phyloP scores from a whole-genome alignment of 2,797 vertebrate genomes.

The Serranus cabrilla region DNA sequence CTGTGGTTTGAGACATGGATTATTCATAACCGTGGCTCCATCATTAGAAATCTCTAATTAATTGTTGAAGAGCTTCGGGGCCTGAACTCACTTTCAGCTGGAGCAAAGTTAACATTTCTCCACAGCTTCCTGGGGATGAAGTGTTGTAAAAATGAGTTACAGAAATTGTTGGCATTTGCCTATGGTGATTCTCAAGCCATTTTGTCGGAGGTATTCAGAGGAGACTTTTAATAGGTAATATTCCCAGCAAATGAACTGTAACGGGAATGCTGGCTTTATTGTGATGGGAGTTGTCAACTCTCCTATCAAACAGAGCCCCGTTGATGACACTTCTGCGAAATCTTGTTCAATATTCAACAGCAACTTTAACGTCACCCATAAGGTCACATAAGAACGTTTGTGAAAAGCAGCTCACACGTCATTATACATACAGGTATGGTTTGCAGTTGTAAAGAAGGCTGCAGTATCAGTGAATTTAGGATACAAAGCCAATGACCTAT shows the following conservation, averaged over 20 bases:
- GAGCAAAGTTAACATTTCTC: slow-evolving; percentile 55
- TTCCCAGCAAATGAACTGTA: background rate
- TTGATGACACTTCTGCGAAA: slow-evolving; percentile 2
- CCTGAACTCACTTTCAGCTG: slow-evolving; percentile 57
- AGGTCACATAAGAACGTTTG: too few species aligned
- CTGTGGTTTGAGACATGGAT: slow-evolving; percentile 63
- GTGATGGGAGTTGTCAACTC: slow-evolving; percentile 11
- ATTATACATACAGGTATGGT: too few species aligned
- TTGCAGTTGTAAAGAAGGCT: too few species aligned
- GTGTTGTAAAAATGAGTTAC: slow-evolving; percentile 21
- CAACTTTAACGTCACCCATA: too few species aligned
- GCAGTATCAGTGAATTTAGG: too few species aligned
- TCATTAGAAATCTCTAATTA: slow-evolving; percentile 76
- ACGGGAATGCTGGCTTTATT: slow-evolving; percentile 12
- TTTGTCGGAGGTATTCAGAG: slow-evolving; percentile 13
- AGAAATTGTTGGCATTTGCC: slow-evolving; percentile 31
- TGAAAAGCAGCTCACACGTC: too few species aligned
- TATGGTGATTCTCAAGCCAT: slow-evolving; percentile 20
- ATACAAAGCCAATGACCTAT: too few species aligned
- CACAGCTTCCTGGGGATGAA: slow-evolving; percentile 25
- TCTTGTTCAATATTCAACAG: background rate
- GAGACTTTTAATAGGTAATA: slow-evolving; percentile 13
- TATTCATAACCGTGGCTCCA: slow-evolving; percentile 73
- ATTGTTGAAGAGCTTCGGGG: slow-evolving; percentile 55
- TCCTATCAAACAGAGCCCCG: background rate